Percentiles rank a stretch among this genome's conserved stretches.
Conservation (phyloP, 2,113 vertebrate species). For the Indicator indicator region DNA sequence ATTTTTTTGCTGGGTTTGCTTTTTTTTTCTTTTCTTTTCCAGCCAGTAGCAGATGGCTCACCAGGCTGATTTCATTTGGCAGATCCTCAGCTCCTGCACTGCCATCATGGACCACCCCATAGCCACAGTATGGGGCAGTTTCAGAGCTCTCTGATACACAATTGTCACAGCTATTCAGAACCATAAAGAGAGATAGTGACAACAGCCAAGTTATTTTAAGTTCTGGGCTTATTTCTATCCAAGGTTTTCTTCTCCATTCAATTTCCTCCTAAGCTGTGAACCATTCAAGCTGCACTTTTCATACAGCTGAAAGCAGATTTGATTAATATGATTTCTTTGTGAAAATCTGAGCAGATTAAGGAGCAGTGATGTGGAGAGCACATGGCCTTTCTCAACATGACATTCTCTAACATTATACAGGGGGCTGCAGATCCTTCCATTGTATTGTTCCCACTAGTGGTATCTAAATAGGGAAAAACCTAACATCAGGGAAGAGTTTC, state of each 20-base stretch:
- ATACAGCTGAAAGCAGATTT: constrained; percentile 79
- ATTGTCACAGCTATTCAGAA: constrained; percentile 44
- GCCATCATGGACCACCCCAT: not conserved
- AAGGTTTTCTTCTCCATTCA: constrained; percentile 75
- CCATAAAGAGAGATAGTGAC: constrained; percentile 44
- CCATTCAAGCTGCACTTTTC: constrained; percentile 77
- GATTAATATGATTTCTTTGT: constrained; percentile 82
- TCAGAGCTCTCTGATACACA: constrained; percentile 46
- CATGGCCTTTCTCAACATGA: constrained; percentile 73
- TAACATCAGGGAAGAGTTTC: constrained; percentile 59
- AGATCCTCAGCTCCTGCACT: not conserved
- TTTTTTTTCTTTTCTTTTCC: not conserved
- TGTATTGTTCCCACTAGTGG: constrained; percentile 63
- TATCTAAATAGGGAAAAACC: constrained; percentile 60
- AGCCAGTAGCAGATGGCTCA: constrained; percentile 35
- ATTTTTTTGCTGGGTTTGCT: not conserved
- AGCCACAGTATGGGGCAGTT: constrained; percentile 45
- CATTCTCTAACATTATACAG: constrained; percentile 57
- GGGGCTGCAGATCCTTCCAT: constrained; percentile 61
- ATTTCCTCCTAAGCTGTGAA: constrained; percentile 75
- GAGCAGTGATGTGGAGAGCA: constrained; percentile 68
- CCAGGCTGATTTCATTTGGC: constrained; percentile 22
- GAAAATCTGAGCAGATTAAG: constrained; percentile 82
- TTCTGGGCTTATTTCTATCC: constrained; percentile 76
- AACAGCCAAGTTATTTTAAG: constrained; percentile 72